These are phyloP conservation scores for Chamaetylas fuelleborni DNA, from an alignment of 2,113 vertebrate species.

Conservation along the genomic window DNA sequence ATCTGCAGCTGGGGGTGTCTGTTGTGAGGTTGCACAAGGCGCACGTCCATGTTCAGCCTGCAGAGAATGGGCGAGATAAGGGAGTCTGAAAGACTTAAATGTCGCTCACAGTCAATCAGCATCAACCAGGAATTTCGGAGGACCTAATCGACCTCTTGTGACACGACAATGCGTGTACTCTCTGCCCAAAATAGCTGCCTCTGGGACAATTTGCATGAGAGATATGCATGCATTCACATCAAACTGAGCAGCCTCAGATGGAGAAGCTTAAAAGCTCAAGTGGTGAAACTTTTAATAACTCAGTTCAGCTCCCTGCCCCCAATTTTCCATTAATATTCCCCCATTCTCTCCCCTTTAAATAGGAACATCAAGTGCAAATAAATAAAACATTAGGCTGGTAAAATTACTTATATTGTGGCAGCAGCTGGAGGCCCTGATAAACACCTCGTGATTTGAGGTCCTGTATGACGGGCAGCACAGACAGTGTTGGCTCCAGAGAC, in stretches of 20 bases:
- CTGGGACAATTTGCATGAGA: slow-evolving; percentile 61
- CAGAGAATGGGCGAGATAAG: slow-evolving; percentile 28
- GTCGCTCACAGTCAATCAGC: slow-evolving; percentile 39
- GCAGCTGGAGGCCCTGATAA: slow-evolving; percentile 56
- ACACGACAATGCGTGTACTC: slow-evolving; percentile 30
- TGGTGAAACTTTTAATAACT: slow-evolving; percentile 58
- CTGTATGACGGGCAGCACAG: background rate
- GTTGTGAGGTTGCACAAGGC: background rate
- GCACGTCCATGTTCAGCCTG: background rate
- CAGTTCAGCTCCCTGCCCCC: slow-evolving; percentile 14
- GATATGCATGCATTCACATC: slow-evolving; percentile 37
- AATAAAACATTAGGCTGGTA: slow-evolving; percentile 66
- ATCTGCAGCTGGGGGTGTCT: background rate
- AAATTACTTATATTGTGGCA: slow-evolving; percentile 43
- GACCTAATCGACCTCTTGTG: slow-evolving; percentile 59
- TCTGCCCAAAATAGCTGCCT: slow-evolving; percentile 58
- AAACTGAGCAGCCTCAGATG: slow-evolving; percentile 46
- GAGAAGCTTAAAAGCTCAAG: slow-evolving; percentile 62
- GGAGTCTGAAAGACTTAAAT: slow-evolving; percentile 48
- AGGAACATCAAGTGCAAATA: slow-evolving; percentile 48
- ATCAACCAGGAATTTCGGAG: slow-evolving; percentile 28
- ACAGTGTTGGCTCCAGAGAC: background rate
- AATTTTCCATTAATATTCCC: slow-evolving; percentile 51
- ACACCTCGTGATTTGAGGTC: background rate
- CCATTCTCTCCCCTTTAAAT: slow-evolving; percentile 40